phyloP scores from a whole-genome alignment of 2,113 vertebrate genomes.

The Larimichthys polyactis region DNA sequence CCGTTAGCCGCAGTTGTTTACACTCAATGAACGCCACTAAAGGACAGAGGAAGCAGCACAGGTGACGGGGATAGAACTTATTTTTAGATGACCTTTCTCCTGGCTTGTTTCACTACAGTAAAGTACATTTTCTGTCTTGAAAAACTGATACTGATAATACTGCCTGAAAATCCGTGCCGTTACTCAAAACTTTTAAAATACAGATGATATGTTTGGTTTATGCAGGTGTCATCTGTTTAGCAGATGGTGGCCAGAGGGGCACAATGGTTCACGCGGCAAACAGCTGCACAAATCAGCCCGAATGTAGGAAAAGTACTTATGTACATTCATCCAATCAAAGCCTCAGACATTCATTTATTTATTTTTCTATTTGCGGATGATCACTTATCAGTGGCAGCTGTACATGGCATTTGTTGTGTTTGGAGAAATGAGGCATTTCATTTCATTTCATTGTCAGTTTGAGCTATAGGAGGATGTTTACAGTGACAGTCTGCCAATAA shows the following conservation, averaged over 20 bases:
- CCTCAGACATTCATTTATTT: constrained; percentile 15
- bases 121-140: not conserved
- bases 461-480: constrained; percentile 60
- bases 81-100: constrained; percentile 25
- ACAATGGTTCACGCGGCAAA: constrained; percentile 24
- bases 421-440: constrained; percentile 33
- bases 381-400: constrained; percentile 84
- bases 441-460: constrained; percentile 42
- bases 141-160: not conserved
- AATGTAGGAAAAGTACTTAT: constrained; percentile 5
- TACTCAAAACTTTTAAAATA: not conserved
- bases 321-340: constrained; percentile 39
- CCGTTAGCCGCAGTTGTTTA: constrained; percentile 37
- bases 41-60: constrained; percentile 10
- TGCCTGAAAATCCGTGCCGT: not conserved
- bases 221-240: constrained; percentile 39
- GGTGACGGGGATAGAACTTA: not conserved
- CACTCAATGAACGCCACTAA: constrained; percentile 15
- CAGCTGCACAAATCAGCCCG: constrained; percentile 6
- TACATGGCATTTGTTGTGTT: constrained; percentile 86
- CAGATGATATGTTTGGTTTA: not conserved
- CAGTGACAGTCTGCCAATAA: constrained; percentile 59
- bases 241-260: constrained; percentile 50
- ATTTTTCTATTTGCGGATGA: constrained; percentile 17
- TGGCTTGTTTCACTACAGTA: not conserved